Evolutionary conservation across 2,888 invertebrate genomes (phyloP), one percentile per base, ranked within the genome.

Genomic region (Lacanobia oleracea): DNA sequence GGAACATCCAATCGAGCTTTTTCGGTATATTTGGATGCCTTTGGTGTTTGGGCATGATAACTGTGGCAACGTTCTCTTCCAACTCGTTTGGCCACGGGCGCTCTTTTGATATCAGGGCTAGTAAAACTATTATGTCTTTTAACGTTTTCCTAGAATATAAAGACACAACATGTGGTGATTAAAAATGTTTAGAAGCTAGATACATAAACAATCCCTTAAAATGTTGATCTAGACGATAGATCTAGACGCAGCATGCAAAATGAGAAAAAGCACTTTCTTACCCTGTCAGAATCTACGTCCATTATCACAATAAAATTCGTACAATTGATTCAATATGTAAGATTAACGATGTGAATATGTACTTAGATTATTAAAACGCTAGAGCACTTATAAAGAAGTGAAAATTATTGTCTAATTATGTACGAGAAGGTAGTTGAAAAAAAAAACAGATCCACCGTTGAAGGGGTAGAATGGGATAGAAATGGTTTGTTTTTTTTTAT

Each of bases 21-120:
- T 74, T 84, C 75, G 5, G 62, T 59, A 59, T 57, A 21, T 75
- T 82, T 86, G 7, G 80, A 63, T 48, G 84, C 68, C 33, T 89
- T 88, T 69, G 88, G 82, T 65, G 90, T 87, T 68, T 87, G 91
- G n/a, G 91, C 91, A 81, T 93, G 88, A 84, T 93, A 95, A 78
- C 93, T 95, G 67, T 94, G 91, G 82, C 94, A 94, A 56, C 95
- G 91, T 86, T 95, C 95, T 84, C 95, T 91, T 33, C 94, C 94
- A 62, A 88, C 72, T 79, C 92, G 90, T 83, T 92, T 94, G 1
- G 92, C 84, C 33, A 92, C 84, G 27, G 91, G 89, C 6, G 88
- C 87, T 81, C 91, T 89, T 81, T 91, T 92, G 10, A 80, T 88
- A 68, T 91, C 88, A 14, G 93, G 93, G 75, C 90, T 93, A 23